Evolutionary conservation across 2,797 vertebrate species (phyloP).

Genomic region (Lacerta viridis): DNA sequence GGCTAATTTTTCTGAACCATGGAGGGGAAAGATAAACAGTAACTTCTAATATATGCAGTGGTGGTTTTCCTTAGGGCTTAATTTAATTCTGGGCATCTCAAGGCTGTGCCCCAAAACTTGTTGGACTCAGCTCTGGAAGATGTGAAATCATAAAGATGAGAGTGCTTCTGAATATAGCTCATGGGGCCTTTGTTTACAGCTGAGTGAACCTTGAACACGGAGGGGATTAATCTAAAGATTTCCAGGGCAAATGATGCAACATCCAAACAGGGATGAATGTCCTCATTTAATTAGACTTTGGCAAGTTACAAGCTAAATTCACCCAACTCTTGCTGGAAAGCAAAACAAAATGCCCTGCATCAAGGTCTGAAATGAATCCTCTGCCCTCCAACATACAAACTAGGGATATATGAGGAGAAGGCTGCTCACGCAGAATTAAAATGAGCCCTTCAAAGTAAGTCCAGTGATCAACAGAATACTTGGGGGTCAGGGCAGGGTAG

Average conservation of each 20-base stretch:
- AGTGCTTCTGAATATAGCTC: not conserved
- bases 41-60: not conserved
- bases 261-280: no score
- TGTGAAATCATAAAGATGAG: not conserved
- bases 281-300: not conserved
- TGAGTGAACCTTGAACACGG: not conserved
- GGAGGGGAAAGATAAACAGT: not conserved
- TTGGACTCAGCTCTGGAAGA: not conserved
- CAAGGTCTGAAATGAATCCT: not conserved
- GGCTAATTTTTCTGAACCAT: not conserved
- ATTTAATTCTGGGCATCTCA: not conserved
- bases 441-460: not conserved
- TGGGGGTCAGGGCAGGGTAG: no score
- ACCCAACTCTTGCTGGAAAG: not conserved
- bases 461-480: not conserved
- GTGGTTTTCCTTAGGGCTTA: not conserved
- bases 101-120: not conserved
- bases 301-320: not conserved
- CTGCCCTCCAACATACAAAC: not conserved
- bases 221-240: not conserved
- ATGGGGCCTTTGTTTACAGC: not conserved
- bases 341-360: not conserved
- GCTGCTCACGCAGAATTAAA: no score
- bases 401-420: not conserved
- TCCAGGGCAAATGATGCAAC: not conserved